These are phyloP conservation scores for Chrysodeixis includens DNA, from an alignment of 2,888 invertebrate genomes.

Conservation along the genomic window DNA sequence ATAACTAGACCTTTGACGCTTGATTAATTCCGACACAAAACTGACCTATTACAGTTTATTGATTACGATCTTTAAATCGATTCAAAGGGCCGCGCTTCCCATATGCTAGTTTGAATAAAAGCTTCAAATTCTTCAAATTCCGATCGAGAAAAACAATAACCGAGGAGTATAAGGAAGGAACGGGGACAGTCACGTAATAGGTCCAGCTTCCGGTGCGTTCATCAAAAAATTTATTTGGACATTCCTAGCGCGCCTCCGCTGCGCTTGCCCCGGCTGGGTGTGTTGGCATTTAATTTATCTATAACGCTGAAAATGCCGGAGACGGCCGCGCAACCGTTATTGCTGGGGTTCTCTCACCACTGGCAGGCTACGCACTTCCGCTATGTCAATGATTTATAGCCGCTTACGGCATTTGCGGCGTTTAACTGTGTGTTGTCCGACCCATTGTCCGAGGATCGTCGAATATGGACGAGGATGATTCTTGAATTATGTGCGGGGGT, in stretches of 20 bases:
- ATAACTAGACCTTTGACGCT: constrained; percentile 85
- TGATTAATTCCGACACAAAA: constrained; percentile 88
- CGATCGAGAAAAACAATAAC: constrained; percentile 85
- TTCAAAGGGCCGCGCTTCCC: constrained; percentile 85
- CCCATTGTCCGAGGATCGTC: constrained; percentile 82
- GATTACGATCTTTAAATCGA: constrained; percentile 84
- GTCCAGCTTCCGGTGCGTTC: constrained; percentile 86
- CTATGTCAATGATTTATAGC: constrained; percentile 87
- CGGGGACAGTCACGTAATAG: constrained; percentile 86
- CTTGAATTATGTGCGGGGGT: constrained; percentile 83
- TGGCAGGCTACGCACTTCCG: constrained; percentile 85
- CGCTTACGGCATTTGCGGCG: constrained; percentile 84
- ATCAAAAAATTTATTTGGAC: constrained; percentile 88
- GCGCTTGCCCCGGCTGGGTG: constrained; percentile 79
- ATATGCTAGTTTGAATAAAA: constrained; percentile 80
- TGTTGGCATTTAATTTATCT: constrained; percentile 89
- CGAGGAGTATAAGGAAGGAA: constrained; percentile 78
- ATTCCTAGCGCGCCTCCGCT: constrained; percentile 82
- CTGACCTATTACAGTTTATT: constrained; percentile 86
- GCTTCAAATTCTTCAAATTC: constrained; percentile 81
- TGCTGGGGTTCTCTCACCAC: constrained; percentile 74
- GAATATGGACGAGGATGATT: constrained; percentile 83
- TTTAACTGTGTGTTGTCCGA: constrained; percentile 83
- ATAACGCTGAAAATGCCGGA: constrained; percentile 84
- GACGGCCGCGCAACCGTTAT: constrained; percentile 81